Conservation (phyloP, 2,113 vertebrate species). For the Ramphastos sulfuratus region DNA sequence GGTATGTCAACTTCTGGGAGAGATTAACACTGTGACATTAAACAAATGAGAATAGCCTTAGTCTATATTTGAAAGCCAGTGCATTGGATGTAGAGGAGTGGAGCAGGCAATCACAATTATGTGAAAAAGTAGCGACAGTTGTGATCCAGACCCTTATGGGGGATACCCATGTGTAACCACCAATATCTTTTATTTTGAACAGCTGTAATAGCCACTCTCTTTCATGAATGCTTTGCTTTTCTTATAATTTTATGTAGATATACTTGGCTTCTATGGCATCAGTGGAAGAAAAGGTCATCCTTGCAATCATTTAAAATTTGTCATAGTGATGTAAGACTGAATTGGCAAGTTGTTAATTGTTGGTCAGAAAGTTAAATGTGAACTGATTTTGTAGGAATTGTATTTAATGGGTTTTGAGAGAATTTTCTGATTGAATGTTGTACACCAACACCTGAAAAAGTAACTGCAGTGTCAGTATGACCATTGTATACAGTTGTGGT, state of each 20-base stretch:
- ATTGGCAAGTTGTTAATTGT: not conserved
- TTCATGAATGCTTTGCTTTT: not conserved
- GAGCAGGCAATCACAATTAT: not conserved
- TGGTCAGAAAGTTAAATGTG: not conserved
- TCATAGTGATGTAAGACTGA: not conserved
- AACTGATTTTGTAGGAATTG: not conserved
- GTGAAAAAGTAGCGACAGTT: not conserved
- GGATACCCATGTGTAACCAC: rapidly evolving
- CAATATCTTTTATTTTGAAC: not conserved
- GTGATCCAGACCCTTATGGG: not conserved
- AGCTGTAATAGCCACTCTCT: not conserved
- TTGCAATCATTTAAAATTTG: not conserved
- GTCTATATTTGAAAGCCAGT: not conserved
- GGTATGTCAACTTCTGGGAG: not conserved
- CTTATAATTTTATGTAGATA: not conserved
- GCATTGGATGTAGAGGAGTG: not conserved
- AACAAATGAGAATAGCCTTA: not conserved
- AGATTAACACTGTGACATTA: not conserved
- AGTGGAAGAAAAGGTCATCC: not conserved
- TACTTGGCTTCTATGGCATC: not conserved
- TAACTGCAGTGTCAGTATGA: not conserved
- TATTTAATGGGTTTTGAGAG: not conserved
- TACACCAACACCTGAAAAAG: not conserved
- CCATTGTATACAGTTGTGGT: not conserved
- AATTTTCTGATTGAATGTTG: not conserved